A percentile compares a stretch with the other conserved stretches of the same genome.
These are phyloP conservation scores for Alces alces DNA, from an alignment of 2,113 vertebrate genomes.

Conservation along the genomic window DNA sequence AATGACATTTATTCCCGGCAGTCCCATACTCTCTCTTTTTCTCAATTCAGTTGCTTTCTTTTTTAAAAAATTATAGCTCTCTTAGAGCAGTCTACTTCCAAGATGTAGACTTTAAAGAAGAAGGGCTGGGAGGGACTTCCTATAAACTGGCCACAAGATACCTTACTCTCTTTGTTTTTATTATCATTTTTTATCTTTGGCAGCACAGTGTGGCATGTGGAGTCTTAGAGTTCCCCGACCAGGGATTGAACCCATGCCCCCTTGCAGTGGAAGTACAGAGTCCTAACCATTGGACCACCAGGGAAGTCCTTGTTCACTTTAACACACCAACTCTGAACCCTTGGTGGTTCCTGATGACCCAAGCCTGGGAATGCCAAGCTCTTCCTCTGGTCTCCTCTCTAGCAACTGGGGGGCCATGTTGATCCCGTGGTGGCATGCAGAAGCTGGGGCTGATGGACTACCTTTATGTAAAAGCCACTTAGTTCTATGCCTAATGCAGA, in stretches of 20 bases:
- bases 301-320: not conserved
- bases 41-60: not conserved
- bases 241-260: not conserved
- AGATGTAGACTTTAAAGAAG: not conserved
- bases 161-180: not conserved
- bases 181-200: not conserved
- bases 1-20: conserved; percentile 76
- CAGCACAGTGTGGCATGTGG: not conserved
- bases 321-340: not conserved
- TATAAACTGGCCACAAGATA: not conserved
- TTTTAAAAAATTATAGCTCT: not conserved
- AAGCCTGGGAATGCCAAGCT: not conserved
- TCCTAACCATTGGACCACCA: not conserved
- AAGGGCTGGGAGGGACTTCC: not conserved
- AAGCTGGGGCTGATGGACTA: conserved; percentile 58
- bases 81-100: conserved; percentile 17
- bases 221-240: not conserved
- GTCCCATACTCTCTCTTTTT: not conserved
- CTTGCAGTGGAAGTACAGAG: not conserved
- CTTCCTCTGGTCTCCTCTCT: not conserved
- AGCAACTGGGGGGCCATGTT: not conserved
- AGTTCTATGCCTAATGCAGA: conserved; percentile 40
- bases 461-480: conserved; percentile 71
- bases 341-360: not conserved
- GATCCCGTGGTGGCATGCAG: conserved; percentile 7